phyloP scores from a whole-genome alignment of 2,113 vertebrate genomes.

The cattle (Bos taurus) region DNA sequence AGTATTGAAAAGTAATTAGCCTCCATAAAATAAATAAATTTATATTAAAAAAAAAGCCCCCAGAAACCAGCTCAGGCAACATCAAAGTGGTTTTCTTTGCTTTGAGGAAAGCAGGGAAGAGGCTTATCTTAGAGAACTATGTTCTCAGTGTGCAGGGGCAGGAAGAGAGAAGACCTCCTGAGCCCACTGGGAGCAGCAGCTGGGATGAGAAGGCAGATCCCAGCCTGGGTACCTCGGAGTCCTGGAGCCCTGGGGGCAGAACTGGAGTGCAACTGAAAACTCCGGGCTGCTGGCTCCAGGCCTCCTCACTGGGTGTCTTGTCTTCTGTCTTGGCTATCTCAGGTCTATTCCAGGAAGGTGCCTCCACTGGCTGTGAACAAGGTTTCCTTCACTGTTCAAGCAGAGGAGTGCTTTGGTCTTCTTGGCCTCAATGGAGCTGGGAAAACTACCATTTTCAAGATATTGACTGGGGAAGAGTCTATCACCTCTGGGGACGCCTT shows the following conservation, averaged over 20 bases:
- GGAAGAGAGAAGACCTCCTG: not conserved
- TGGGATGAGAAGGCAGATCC: not conserved
- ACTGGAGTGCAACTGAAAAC: fast-evolving
- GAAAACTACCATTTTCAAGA: constrained; percentile 92
- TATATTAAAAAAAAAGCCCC: not conserved
- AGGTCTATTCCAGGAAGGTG: constrained; percentile 85
- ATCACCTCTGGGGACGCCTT: constrained; percentile 87
- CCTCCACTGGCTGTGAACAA: constrained; percentile 4
- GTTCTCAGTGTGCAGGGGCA: not conserved
- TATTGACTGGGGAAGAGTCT: constrained; percentile 85
- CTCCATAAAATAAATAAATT: not conserved
- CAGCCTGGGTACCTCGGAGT: not conserved
- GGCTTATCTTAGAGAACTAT: not conserved
- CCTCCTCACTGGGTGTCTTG: fast-evolving
- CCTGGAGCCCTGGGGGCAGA: not conserved
- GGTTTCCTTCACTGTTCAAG: not conserved
- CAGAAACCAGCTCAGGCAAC: not conserved
- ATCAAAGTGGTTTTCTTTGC: not conserved
- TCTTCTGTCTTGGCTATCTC: not conserved
- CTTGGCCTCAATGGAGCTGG: constrained; percentile 90
- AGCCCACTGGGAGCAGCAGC: not conserved
- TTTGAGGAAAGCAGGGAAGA: not conserved
- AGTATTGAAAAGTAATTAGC: not conserved
- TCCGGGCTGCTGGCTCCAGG: not conserved
- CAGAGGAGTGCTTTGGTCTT: constrained; percentile 87